Evolutionary conservation across 2,888 invertebrate genomes (phyloP).

Genomic region (Zygogramma bicolorata): DNA sequence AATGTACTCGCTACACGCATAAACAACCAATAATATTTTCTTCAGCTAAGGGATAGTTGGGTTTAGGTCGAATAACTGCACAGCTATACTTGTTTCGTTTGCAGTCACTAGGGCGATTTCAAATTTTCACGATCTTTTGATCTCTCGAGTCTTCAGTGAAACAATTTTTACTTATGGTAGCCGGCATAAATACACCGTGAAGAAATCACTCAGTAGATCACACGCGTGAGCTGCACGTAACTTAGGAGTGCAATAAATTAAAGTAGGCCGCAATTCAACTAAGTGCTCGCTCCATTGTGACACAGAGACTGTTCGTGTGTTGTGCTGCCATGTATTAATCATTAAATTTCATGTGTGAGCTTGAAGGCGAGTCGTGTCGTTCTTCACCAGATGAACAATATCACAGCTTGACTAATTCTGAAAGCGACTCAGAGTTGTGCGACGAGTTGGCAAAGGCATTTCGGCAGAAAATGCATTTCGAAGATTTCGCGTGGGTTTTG

Average conservation of each 20-base stretch:
- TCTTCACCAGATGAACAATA: slow-evolving; percentile 1
- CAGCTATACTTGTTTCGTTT: no score
- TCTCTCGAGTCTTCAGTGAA: not conserved
- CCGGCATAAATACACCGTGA: not conserved
- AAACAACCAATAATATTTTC: no score
- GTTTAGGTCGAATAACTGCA: no score
- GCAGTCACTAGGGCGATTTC: no score
- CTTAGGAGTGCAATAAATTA: slow-evolving; percentile 19
- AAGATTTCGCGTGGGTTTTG: no score
- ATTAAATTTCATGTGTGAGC: slow-evolving; percentile 13
- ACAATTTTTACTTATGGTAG: not conserved
- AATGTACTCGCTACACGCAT: no score
- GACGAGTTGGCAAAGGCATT: not conserved
- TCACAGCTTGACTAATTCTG: not conserved
- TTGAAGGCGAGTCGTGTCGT: slow-evolving; percentile 12
- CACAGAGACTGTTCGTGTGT: slow-evolving; percentile 12
- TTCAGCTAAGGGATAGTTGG: no score
- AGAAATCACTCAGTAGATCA: not conserved
- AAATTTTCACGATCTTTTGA: not conserved
- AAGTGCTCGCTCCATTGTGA: slow-evolving; percentile 22
- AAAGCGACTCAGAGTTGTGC: not conserved
- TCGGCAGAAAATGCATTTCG: no score
- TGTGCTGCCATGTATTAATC: slow-evolving; percentile 13
- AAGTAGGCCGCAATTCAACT: slow-evolving; percentile 28
- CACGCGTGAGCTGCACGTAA: slow-evolving; percentile 2